These are phyloP conservation scores for Hippoglossus hippoglossus DNA, from an alignment of 2,797 vertebrate species.

Conservation along the genomic window DNA sequence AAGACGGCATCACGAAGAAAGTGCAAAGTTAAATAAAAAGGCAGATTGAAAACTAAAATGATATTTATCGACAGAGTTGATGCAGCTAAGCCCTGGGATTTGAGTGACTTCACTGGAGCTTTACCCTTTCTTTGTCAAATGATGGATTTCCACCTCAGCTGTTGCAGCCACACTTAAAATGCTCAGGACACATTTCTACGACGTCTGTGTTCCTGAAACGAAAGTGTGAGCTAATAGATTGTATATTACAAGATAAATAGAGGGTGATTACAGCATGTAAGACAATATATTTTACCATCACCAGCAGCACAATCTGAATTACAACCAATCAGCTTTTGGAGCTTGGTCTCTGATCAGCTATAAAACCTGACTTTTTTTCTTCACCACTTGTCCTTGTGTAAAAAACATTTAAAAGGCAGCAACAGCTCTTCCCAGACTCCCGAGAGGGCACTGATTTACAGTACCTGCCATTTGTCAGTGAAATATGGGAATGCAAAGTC, in stretches of 20 bases:
- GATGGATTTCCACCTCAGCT: slow-evolving; percentile 34
- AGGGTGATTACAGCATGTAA: background rate
- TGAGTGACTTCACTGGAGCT: background rate
- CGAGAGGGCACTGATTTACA: slow-evolving; percentile 43
- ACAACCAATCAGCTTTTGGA: background rate
- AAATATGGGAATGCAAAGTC: slow-evolving; percentile 48
- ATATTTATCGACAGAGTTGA: background rate
- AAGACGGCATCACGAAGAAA: background rate
- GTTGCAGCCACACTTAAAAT: background rate
- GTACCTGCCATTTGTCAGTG: slow-evolving; percentile 36
- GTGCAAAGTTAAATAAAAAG: background rate
- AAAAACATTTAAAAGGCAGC: slow-evolving; percentile 18
- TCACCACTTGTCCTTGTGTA: slow-evolving; percentile 38
- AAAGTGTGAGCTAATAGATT: background rate
- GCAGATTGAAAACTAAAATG: too few species aligned
- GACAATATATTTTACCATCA: background rate
- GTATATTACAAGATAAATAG: background rate
- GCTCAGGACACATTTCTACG: background rate
- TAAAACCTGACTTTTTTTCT: slow-evolving; percentile 31
- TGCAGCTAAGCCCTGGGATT: slow-evolving; percentile 1
- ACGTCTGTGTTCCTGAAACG: background rate
- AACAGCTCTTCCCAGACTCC: slow-evolving; percentile 36
- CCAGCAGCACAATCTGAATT: slow-evolving; percentile 3
- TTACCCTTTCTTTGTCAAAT: slow-evolving; percentile 31
- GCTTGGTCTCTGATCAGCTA: slow-evolving; percentile 18